A percentile compares a stretch with the other conserved stretches of the same genome.
phyloP scores from a whole-genome alignment of 2,797 vertebrate genomes.

The Callimico goeldii region DNA sequence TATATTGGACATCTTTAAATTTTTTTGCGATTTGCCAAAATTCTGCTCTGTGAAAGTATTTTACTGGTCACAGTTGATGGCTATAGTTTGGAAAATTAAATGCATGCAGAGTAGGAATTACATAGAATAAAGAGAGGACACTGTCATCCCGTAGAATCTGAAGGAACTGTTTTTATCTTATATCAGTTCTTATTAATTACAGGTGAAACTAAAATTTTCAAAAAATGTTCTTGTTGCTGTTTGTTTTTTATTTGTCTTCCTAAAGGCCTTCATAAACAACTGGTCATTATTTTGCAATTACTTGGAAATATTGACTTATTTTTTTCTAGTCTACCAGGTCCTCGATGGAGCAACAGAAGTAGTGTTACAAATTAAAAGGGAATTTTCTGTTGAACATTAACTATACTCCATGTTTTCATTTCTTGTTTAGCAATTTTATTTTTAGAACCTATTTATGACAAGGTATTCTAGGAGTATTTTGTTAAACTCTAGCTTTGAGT shows the following conservation, averaged over 20 bases:
- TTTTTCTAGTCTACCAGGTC: background rate
- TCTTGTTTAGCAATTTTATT: conserved; percentile 8
- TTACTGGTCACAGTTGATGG: background rate
- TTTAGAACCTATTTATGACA: background rate
- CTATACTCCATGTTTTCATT: background rate
- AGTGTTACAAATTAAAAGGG: background rate
- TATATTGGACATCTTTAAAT: background rate
- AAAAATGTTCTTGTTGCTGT: background rate
- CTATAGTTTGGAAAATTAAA: conserved; percentile 1
- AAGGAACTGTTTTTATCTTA: background rate
- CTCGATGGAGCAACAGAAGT: background rate
- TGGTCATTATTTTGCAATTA: conserved; percentile 27
- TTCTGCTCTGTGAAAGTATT: background rate
- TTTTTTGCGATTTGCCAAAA: background rate
- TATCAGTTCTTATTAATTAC: background rate
- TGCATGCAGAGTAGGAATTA: background rate
- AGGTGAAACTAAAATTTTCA: background rate
- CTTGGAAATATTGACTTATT: background rate
- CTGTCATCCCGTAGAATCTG: background rate
- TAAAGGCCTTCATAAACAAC: conserved; percentile 48
- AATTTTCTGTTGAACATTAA: conserved; percentile 16
- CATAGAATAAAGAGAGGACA: background rate
- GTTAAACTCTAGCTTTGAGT: conserved; percentile 60
- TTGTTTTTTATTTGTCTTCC: background rate
- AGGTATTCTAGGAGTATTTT: conserved; percentile 47